Percentiles rank a stretch among this genome's conserved stretches.
Evolutionary conservation across 2,888 invertebrate genomes (phyloP).

Genomic region (Oligia fasciuncula): DNA sequence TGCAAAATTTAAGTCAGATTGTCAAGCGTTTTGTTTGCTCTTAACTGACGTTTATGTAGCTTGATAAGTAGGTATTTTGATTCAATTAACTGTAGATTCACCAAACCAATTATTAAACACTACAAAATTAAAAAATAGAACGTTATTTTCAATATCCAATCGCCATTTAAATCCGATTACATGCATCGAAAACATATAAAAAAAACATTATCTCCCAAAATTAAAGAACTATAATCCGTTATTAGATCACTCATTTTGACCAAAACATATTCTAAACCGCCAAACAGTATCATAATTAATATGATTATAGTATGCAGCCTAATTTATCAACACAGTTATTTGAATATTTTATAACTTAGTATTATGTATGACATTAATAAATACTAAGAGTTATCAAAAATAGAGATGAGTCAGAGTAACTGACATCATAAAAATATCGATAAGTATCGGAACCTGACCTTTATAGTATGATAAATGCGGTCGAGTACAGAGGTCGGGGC

Average conservation of each 20-base stretch:
- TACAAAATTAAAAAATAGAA: constrained; percentile 22
- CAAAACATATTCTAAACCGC: constrained; percentile 41
- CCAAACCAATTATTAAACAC: constrained; percentile 7
- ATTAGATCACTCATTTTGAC: constrained; percentile 44
- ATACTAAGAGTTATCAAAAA: constrained; percentile 69
- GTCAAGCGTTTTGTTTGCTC: neutral
- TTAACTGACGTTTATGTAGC: neutral
- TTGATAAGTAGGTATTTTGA: neutral
- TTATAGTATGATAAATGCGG: constrained; percentile 84
- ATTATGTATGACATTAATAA: constrained; percentile 69
- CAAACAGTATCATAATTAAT: constrained; percentile 45
- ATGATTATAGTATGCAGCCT: constrained; percentile 47
- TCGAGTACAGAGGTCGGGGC: constrained; percentile 80
- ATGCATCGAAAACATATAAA: constrained; percentile 1
- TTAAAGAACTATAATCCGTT: constrained; percentile 38
- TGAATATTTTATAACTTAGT: constrained; percentile 55
- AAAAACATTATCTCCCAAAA: constrained; percentile 31
- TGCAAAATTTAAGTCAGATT: neutral
- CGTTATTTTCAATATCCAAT: constrained; percentile 9
- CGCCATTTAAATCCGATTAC: constrained; percentile 30
- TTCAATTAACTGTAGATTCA: constrained; percentile 1
- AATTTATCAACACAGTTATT: constrained; percentile 54
- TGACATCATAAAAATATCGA: constrained; percentile 85
- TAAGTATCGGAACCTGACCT: constrained; percentile 85
- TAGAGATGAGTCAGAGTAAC: constrained; percentile 82